Evolutionary conservation across 2,113 vertebrate species (phyloP), one percentile per base, ranked within the genome.

Genomic region (Setophaga coronata): DNA sequence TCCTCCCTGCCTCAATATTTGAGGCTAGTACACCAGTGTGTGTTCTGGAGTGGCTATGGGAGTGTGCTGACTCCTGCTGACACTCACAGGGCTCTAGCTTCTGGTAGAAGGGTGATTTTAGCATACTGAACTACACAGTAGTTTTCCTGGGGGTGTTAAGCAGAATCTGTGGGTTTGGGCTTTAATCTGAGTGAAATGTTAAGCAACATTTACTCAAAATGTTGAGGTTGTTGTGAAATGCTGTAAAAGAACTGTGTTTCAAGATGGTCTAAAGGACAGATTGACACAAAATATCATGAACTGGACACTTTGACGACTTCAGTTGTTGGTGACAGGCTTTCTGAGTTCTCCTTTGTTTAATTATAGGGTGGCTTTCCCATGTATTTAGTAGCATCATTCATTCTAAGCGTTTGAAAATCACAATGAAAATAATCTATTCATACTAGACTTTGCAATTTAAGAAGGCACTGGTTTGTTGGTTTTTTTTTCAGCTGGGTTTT

Each of bases 11-110:
- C 33, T 62, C 60, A 24, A 0, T 79, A 7, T 74, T 78, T 1
- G 6, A 29, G 28, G 10, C 0, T 1, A 42, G 4, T 42, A 10
- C 3, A 1, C 18, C 38, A 33, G 4, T 19, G 25, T 66, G 45
- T 74, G 29, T 11, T 51, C 43, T 56, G 24, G 16, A 9, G 77
- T 31, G 65, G 57, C 51, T 62, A 51, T 42, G 51, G 51, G 45
- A 17, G 6, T 82, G 31, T 43, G 24, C 45, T 65, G 40, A 40
- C 62, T 94, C 84, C 54, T 65, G 50, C 43, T 66, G 28, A 26
- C n/a, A 40, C 40, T 42, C 72, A 48, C 11, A 28, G 38, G 29
- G 56, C 65, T 48, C 2, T 17, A 0, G 56, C 40, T 33, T 67
- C 19, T 48, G 57, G 5, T 8, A 18, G 21, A 47, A 20, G 31